Evolutionary conservation across 2,888 invertebrate genomes (phyloP).

Genomic region (Xestobium rufovillosum): DNA sequence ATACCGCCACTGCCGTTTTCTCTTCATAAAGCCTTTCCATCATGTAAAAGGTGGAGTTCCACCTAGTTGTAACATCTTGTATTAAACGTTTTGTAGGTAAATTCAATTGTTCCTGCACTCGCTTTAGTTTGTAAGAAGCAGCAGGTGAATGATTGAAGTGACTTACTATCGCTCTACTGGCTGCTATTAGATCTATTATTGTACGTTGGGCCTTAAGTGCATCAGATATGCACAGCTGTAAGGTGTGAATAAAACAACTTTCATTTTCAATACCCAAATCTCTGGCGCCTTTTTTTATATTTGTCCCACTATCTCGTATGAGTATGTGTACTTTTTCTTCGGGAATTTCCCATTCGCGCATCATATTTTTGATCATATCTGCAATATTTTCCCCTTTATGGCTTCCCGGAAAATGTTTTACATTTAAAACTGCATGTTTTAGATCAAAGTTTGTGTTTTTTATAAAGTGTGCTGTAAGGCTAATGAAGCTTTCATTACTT

Average conservation of each 20-base stretch:
- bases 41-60: conserved; percentile 2
- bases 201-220: background rate
- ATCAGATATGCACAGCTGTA: background rate
- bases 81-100: conserved; percentile 15
- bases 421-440: background rate
- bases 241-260: background rate
- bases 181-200: conserved; percentile 1
- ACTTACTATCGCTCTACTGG: conserved; percentile 26
- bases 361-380: conserved; percentile 1
- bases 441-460: conserved; percentile 1
- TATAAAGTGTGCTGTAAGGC: conserved; percentile 1
- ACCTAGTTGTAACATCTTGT: conserved; percentile 2
- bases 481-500: conserved; percentile 2
- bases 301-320: background rate
- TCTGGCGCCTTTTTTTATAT: background rate
- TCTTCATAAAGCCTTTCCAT: background rate
- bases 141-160: conserved; percentile 22
- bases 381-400: background rate
- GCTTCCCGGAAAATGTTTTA: conserved; percentile 2
- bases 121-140: conserved; percentile 19
- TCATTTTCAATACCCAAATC: conserved; percentile 2
- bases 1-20: background rate
- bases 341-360: conserved; percentile 1
- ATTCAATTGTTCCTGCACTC: conserved; percentile 17
- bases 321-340: conserved; percentile 1